Conservation (phyloP, 1,140 invertebrate species). For the Drosophila sproati region DNA sequence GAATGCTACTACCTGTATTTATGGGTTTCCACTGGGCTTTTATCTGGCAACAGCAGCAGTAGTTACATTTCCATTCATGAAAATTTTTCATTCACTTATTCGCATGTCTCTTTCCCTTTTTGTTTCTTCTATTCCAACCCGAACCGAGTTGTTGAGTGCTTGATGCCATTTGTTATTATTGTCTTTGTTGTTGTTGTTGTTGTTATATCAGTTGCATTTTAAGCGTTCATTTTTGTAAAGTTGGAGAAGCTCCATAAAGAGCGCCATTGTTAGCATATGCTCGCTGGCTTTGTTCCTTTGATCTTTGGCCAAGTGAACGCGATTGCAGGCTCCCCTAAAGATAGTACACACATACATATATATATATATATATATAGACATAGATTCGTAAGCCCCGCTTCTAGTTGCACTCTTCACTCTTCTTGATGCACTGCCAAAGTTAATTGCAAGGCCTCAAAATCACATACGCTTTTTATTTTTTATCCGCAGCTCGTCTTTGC, state of each 20-base stretch:
- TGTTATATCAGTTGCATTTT: slow-evolving; percentile 53
- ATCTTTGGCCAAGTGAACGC: slow-evolving; percentile 80
- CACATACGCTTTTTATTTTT: slow-evolving; percentile 1
- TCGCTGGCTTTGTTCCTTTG: slow-evolving; percentile 60
- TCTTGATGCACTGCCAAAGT: slow-evolving; percentile 58
- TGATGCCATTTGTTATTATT: slow-evolving; percentile 74
- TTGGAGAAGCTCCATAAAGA: slow-evolving; percentile 51
- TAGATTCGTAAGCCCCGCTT: too few species aligned
- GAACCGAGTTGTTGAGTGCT: slow-evolving; percentile 41
- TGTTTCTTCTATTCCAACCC: slow-evolving; percentile 2
- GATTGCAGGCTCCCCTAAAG: slow-evolving; percentile 55
- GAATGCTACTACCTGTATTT: slow-evolving; percentile 76
- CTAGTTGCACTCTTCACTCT: slow-evolving; percentile 9
- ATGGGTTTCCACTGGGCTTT: slow-evolving; percentile 71
- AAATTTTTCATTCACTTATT: slow-evolving; percentile 80
- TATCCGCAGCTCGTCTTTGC: slow-evolving; percentile 26
- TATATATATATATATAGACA: too few species aligned
- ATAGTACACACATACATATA: slow-evolving; percentile 21
- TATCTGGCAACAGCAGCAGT: slow-evolving; percentile 63
- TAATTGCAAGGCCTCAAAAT: slow-evolving; percentile 65
- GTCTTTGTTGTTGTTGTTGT: slow-evolving; percentile 29
- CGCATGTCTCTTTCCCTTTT: slow-evolving; percentile 2
- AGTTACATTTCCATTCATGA: slow-evolving; percentile 82
- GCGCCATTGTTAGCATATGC: slow-evolving; percentile 75
- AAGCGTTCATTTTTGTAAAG: slow-evolving; percentile 56